phyloP scores from a whole-genome alignment of 2,888 invertebrate genomes.

The Cyaniris semiargus region DNA sequence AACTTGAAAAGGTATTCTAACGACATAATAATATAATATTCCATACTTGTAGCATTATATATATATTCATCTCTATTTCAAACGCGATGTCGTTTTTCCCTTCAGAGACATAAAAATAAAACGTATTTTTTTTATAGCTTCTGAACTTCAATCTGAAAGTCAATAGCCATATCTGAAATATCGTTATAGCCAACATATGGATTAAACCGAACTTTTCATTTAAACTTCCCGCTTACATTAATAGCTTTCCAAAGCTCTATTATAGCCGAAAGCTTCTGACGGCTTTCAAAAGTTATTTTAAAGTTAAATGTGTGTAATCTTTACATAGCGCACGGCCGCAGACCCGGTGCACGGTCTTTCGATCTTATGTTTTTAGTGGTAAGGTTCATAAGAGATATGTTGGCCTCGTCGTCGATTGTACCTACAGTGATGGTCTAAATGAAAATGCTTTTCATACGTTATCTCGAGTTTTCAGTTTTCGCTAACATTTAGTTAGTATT shows the following conservation, averaged over 20 bases:
- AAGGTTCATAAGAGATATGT: not conserved
- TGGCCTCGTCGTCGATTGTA: not conserved
- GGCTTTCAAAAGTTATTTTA: slow-evolving; percentile 11
- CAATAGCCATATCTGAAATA: not conserved
- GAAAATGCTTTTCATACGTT: slow-evolving; percentile 13
- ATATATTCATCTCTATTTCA: too few relatives aligned
- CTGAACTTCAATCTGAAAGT: not conserved
- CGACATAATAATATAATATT: too few relatives aligned
- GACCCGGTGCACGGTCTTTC: not conserved
- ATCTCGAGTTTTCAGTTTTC: slow-evolving; percentile 7
- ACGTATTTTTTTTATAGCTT: too few relatives aligned
- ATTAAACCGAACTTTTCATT: slow-evolving; percentile 7
- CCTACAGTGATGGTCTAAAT: not conserved
- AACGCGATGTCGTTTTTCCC: too few relatives aligned
- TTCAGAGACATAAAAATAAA: too few relatives aligned
- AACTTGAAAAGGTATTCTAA: too few relatives aligned
- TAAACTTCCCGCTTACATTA: slow-evolving; percentile 21
- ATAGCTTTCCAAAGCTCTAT: slow-evolving; percentile 12
- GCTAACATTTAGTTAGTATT: not conserved
- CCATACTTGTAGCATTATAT: too few relatives aligned
- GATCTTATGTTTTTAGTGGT: not conserved
- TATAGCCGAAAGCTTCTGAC: slow-evolving; percentile 18
- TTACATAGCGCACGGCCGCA: not conserved
- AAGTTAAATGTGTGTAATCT: slow-evolving; percentile 18
- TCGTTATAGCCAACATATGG: not conserved